Evolutionary conservation across 1,140 invertebrate genomes (phyloP).

Genomic region (Hylaeus anthracinus): DNA sequence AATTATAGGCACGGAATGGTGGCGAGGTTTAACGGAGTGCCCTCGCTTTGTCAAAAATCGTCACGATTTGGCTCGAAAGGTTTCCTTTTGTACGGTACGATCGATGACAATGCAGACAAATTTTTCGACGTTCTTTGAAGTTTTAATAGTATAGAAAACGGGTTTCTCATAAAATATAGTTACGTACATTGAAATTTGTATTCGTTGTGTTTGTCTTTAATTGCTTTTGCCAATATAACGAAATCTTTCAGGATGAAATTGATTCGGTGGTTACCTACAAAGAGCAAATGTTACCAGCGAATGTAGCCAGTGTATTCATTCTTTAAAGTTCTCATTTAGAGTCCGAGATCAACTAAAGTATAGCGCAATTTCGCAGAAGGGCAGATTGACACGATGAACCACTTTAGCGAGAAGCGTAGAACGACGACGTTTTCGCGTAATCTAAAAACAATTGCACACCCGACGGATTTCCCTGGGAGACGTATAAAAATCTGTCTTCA

Average conservation of each 20-base stretch:
- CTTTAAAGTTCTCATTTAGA: too few species aligned
- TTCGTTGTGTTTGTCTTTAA: too few species aligned
- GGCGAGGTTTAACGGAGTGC: conserved; percentile 10
- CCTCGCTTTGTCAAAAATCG: conserved; percentile 3
- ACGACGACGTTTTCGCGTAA: not conserved
- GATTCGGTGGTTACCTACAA: too few species aligned
- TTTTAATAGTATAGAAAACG: not conserved
- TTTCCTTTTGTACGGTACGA: not conserved
- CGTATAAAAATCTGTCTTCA: not conserved
- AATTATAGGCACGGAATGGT: conserved; percentile 30
- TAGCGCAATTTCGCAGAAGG: not conserved
- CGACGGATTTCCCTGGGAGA: not conserved
- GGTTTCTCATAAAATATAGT: too few species aligned
- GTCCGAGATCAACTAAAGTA: too few species aligned
- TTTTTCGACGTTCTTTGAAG: not conserved
- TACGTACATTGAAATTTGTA: too few species aligned
- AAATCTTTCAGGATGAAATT: too few species aligned
- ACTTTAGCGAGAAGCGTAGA: conserved; percentile 30
- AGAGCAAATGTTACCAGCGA: too few species aligned
- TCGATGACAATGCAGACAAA: not conserved
- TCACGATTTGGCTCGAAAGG: not conserved
- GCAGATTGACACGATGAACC: conserved; percentile 22
- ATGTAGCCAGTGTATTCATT: too few species aligned
- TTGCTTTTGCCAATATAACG: too few species aligned
- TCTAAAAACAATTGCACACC: not conserved